A percentile compares a stretch with the other conserved stretches of the same genome.
Evolutionary conservation across 2,113 vertebrate species (phyloP).

Genomic region (Origma solitaria): DNA sequence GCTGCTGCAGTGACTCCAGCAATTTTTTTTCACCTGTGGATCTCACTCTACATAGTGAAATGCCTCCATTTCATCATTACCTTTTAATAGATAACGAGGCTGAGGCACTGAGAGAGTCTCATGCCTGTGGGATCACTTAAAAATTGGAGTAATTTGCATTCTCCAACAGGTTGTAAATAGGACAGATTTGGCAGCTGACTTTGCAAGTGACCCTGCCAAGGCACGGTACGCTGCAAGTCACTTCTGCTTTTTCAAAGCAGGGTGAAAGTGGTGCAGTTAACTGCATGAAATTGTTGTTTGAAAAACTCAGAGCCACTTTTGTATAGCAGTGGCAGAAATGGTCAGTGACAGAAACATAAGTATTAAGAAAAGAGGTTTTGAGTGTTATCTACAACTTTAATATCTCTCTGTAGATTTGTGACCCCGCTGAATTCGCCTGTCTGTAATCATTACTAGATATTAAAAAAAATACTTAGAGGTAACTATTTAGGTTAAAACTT

Average conservation of each 20-base stretch:
- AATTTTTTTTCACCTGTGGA: neutral
- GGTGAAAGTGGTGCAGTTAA: neutral
- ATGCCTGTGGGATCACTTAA: neutral
- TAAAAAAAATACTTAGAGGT: conserved; percentile 17
- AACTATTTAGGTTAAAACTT: conserved; percentile 51
- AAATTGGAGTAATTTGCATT: neutral
- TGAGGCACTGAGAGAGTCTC: neutral
- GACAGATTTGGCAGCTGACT: neutral
- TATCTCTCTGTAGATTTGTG: neutral
- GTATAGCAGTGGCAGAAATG: neutral
- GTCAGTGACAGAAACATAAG: neutral
- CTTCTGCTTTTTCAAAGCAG: neutral
- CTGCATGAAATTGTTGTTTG: neutral
- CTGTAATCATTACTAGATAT: conserved; percentile 37
- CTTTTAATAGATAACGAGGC: neutral
- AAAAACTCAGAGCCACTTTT: neutral
- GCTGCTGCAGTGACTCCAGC: neutral
- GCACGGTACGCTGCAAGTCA: neutral
- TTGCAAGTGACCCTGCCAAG: neutral
- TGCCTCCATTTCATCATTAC: neutral
- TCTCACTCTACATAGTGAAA: neutral
- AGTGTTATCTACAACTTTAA: neutral
- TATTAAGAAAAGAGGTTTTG: neutral
- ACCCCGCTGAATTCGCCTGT: conserved; percentile 38
- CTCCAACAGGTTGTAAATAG: neutral